Base-by-base conservation (phyloP, 1,140 invertebrate species). In the Aphelinus atriplicis region DNA sequence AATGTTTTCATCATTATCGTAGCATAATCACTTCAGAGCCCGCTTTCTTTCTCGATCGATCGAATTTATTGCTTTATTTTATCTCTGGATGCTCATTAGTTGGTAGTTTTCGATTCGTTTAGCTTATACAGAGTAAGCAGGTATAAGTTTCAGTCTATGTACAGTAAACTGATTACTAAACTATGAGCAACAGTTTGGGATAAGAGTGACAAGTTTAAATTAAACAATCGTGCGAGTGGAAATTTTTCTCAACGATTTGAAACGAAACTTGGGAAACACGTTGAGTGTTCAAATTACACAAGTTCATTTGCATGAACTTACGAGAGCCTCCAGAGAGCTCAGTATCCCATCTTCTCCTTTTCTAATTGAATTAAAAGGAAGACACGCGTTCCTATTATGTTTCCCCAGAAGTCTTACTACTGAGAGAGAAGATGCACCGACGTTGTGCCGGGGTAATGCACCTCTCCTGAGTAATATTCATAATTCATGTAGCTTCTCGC, bases 401-500 rank as follows among this genome's bases (percentile, higher is more conserved):
- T 48, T 46, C 46, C 26, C 45, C 45, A 51, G 45, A 63, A 55
- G 51, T 62, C 70, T 64, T 64, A 66, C 26, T 26, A 53, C 6
- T n/a, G 51, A 67, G 47, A 53, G 5, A 53, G 26, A 56, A 65
- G n/a, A 71, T 51, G 65, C 42, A 72, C 53, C 7, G 51, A 26
- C 26, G 26, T 26, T 26, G 26, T 60, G 50, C 53, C 55, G 64
- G 45, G 60, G 67, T 62, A 78, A 75, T 75, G 66, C 74, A 72
- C 71, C 53, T 71, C 42, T 26, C 62, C 10, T 5, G 76, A 74
- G 76, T 78, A 78, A 79, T 78, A 77, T 79, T 79, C 77, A 78
- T 78, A 76, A 79, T 79, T 79, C 70, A 79, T 71, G 73, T 56
- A 74, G 74, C 58, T 75, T 7, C 64, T 71, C 68, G 48, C 64